Evolutionary conservation across 2,113 vertebrate genomes (phyloP).

Genomic region (Antechinus stuartii): DNA sequence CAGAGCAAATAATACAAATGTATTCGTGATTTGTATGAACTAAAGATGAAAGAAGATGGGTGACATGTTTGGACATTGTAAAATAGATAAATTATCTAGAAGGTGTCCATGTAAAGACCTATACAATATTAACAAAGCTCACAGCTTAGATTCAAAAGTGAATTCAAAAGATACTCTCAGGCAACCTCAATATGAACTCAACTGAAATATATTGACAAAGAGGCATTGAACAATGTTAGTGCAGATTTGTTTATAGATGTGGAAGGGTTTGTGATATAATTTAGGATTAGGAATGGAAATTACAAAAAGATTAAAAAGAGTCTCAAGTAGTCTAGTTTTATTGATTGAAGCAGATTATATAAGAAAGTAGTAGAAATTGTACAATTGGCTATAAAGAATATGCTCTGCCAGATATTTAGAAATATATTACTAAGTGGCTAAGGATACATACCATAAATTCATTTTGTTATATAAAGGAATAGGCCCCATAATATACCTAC

Average conservation of each 20-base stretch:
- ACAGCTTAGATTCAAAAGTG: neutral
- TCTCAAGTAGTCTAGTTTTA: neutral
- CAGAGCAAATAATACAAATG: neutral
- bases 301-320: neutral
- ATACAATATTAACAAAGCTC: neutral
- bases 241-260: neutral
- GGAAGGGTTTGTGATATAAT: neutral
- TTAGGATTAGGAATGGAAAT: neutral
- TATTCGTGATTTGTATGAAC: neutral
- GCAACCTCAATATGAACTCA: neutral
- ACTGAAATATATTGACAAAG: neutral
- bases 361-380: neutral
- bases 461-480: neutral
- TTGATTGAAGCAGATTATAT: neutral
- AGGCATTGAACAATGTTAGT: neutral
- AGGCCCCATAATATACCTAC: neutral
- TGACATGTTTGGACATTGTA: neutral
- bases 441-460: neutral
- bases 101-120: neutral
- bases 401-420: no score
- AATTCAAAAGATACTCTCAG: neutral
- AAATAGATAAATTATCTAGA: neutral
- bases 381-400: no score
- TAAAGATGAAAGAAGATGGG: neutral
- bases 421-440: neutral